Conservation (phyloP, 2,888 invertebrate species). For the Megamerina dolium region DNA sequence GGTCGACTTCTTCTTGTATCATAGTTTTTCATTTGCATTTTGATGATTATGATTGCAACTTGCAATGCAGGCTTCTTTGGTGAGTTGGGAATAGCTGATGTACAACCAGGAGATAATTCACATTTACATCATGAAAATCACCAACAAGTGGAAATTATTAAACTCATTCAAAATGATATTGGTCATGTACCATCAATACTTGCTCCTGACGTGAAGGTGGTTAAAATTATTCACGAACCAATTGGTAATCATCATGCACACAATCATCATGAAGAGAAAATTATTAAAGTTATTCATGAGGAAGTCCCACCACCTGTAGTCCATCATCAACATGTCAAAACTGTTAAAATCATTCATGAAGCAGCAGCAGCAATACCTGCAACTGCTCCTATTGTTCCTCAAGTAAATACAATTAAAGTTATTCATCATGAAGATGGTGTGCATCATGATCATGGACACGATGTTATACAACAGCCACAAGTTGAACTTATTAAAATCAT, state of each 20-base stretch:
- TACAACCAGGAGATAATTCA: background rate
- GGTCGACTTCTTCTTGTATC: too few relatives aligned
- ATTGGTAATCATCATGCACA: slow-evolving; percentile 4
- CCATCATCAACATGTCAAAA: slow-evolving; percentile 10
- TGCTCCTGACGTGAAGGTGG: slow-evolving; percentile 9
- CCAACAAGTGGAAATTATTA: slow-evolving; percentile 25
- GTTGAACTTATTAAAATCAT: slow-evolving; percentile 15
- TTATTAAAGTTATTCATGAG: slow-evolving; percentile 3
- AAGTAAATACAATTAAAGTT: slow-evolving; percentile 29
- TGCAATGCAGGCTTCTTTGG: slow-evolving; percentile 1
- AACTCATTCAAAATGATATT: slow-evolving; percentile 22
- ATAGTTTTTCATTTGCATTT: slow-evolving; percentile 7
- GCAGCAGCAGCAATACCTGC: background rate
- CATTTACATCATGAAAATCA: background rate
- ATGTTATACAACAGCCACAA: slow-evolving; percentile 15
- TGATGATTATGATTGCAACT: slow-evolving; percentile 5
- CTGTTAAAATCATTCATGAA: slow-evolving; percentile 18
- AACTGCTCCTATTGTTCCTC: slow-evolving; percentile 16
- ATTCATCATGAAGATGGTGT: slow-evolving; percentile 20
- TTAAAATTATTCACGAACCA: slow-evolving; percentile 16
- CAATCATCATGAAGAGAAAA: slow-evolving; percentile 5
- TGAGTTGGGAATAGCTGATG: background rate
- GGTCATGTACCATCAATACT: slow-evolving; percentile 10
- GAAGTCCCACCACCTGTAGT: background rate
- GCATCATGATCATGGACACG: slow-evolving; percentile 19